Conservation (phyloP, 2,888 invertebrate genomes). For the Argyresthia albistria region DNA sequence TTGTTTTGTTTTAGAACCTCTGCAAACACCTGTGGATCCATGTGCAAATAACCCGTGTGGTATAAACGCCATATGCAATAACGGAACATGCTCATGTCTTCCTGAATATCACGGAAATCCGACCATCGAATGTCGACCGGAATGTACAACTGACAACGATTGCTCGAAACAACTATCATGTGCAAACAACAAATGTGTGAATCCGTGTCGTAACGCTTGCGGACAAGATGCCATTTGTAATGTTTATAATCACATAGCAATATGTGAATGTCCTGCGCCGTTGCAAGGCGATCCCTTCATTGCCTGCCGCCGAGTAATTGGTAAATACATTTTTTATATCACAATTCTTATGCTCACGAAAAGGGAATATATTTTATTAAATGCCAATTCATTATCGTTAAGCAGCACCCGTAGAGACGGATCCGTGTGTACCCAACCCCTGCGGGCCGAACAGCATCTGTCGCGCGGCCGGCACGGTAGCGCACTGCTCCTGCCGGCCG, state of each 20-base stretch:
- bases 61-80: constrained; percentile 72
- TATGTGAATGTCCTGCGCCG: constrained; percentile 81
- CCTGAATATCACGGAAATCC: constrained; percentile 78
- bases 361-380: not conserved
- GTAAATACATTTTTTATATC: constrained; percentile 26
- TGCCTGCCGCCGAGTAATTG: constrained; percentile 73
- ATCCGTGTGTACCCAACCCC: constrained; percentile 78
- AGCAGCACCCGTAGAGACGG: constrained; percentile 36
- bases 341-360: not conserved
- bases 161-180: constrained; percentile 81
- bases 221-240: constrained; percentile 80
- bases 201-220: constrained; percentile 82
- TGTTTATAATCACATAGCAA: constrained; percentile 83
- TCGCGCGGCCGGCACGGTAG: constrained; percentile 75
- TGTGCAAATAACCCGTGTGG: constrained; percentile 78
- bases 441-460: constrained; percentile 82
- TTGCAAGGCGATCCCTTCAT: constrained; percentile 86
- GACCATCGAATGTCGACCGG: constrained; percentile 79
- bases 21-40: constrained; percentile 46
- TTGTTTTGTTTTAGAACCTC: constrained; percentile 29
- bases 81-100: constrained; percentile 75
- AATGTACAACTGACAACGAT: constrained; percentile 82
- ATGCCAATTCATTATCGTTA: not conserved
- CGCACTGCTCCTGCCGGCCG: constrained; percentile 79
- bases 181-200: constrained; percentile 79